Base-by-base conservation (phyloP, 2,888 invertebrate genomes). In the Protophormia terraenovae region DNA sequence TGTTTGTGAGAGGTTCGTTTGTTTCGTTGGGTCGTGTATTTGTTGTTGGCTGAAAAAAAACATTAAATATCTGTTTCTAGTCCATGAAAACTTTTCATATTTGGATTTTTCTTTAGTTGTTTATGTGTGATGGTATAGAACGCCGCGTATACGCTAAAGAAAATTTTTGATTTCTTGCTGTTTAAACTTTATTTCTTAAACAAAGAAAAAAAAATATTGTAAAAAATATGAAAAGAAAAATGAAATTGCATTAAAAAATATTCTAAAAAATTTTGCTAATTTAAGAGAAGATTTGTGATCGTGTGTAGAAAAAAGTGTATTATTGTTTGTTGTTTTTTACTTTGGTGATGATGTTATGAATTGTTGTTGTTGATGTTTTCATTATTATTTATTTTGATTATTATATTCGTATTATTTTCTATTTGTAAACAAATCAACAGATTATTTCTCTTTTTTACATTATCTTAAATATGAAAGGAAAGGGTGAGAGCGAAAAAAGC, bases 51-150 rank as follows among this genome's bases (percentile, higher is more conserved):
- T 12, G 16, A 14, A 14, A 50, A 50, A 12, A 77, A 72, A 73
- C 32, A 72, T 50, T 29, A 4, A 72, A 47, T 72, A 24, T 55
- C 64, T 78, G 81, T 71, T 80, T 64, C 47, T 53, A 78, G 81
- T 77, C 67, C 81, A 81, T 69, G 84, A 77, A 82, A 81, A 73
- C 62, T 58, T 66, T 64, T 77, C 62, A 78, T 84, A 45, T 77
- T 81, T 72, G 67, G 60, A 67, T 67, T 76, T 76, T 85, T 81
- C 81, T 81, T 73, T 47, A 79, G 82, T 77, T 77, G 71, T 69
- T 76, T 80, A 45, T 69, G 69, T 75, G 69, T 69, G 67, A 75
- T 75, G 50, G 62, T 12, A 73, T 75, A 79, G 73, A 69, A 71
- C 73, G 64, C 24, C 75, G 73, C 64, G 58, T 27, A 45, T 47